Base-by-base conservation (phyloP, 2,113 vertebrate species). In the Equus quagga region DNA sequence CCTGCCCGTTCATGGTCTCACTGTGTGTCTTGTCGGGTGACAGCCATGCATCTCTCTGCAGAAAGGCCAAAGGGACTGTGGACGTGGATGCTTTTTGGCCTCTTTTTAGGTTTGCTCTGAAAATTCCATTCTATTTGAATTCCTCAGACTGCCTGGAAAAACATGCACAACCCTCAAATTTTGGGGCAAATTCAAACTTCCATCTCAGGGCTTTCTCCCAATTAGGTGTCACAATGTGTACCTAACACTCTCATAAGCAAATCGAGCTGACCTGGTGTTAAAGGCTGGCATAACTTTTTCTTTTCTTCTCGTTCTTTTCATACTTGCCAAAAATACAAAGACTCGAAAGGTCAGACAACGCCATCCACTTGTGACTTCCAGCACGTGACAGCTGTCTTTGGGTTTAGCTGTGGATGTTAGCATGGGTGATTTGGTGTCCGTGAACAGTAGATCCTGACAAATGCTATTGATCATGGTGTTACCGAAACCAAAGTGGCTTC, bases 121-220 rank as follows among this genome's bases (percentile, higher is more conserved):
- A 92, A 95, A 94, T 36, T 88, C 44, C 75, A 5, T 82, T 95
- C 36, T 75, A 26, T 72, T 65, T 85, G 41, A 89, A 73, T 90
- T 83, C 31, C 3, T 51, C n/a, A 46, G 23, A 64, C 31, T 62
- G 31, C 36, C 15, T 60, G 36, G 58, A 86, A 62, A 72, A 90
- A 78, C 36, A 70, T 8, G 21, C 31, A 56, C 4, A 58, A 44
- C 8, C 10, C 31, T 89, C n/a, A 79, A 80, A 85, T 60, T 56
- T 33, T 28, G 65, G 13, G n/a, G 15, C 46, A 90, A 94, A 92
- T 78, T 60, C 33, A 86, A 64, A 87, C 2, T 26, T 86, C 15
- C 6, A n/a, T 31, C 23, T 19, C 41, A 36, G 41, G 91, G n/a
- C 14, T 51, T 9, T 70, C 41, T 73, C n/a, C 46, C 81, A 72